Evolutionary conservation across 1,140 invertebrate genomes (phyloP), one percentile per base, ranked within the genome.

Genomic region (Drosophila seguyi): DNA sequence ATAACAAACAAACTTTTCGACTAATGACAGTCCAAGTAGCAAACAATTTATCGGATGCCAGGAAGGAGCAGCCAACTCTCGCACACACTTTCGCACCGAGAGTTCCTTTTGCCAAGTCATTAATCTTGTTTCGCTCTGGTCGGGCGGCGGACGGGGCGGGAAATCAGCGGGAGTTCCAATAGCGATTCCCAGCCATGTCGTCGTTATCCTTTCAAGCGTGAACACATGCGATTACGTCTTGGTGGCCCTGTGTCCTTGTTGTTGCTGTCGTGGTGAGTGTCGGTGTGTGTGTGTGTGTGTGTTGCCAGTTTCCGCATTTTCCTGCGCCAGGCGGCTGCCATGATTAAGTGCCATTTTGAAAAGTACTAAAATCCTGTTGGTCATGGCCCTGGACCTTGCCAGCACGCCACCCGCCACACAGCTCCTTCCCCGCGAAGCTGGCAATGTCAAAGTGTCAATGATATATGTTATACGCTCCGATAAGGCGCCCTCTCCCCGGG

Each of bases 271-370:
- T 27, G 29, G 29, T 25, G n/a, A n/a, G n/a, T n/a, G n/a, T n/a
- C n/a, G n/a, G 2, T 20, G 16, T 50, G 38, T 66, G 7, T 25
- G 22, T 47, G 45, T 48, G 78, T 85, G 83, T 86, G 75, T 90
- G 81, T 77, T 81, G 69, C 81, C 78, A 86, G 85, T 90, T 90
- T 91, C 88, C 84, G 88, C 77, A 88, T 90, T 91, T 81, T 84
- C 88, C 88, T 88, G 88, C 73, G 77, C 88, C 86, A 90, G 80
- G 66, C 83, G 80, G 80, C 88, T 91, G 87, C 87, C 90, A 91
- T 91, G 88, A 91, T 91, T 91, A 91, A 91, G 88, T 91, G 88
- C 88, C 88, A 91, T 91, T 91, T 91, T 91, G 88, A 91, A 91
- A 91, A 91, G 88, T 91, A 91, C 88, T 91, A 91, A 91, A 91